Conservation (phyloP, 2,113 vertebrate genomes). For the Trachemys scripta region DNA sequence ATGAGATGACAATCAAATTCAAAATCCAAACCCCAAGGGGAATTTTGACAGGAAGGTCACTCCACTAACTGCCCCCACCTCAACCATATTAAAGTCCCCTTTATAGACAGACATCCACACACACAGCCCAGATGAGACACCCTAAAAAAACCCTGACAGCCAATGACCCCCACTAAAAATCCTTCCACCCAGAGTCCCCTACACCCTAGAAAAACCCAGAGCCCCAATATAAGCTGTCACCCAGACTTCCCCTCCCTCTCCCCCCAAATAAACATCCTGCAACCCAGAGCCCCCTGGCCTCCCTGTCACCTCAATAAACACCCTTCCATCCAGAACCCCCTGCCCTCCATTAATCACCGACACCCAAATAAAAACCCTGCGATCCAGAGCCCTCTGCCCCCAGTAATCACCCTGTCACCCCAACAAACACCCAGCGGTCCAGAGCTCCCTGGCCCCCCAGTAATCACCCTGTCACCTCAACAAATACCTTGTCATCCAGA, state of each 20-base stretch:
- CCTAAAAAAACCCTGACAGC: not conserved
- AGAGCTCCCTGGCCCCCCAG: fast-evolving
- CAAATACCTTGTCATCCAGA: too few relatives aligned
- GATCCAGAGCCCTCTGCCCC: not conserved
- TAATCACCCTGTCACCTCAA: too few relatives aligned
- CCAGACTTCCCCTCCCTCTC: not conserved
- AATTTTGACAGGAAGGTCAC: not conserved
- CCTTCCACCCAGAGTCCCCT: not conserved
- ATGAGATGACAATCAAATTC: not conserved
- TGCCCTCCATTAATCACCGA: not conserved
- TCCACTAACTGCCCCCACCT: not conserved
- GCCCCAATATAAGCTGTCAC: not conserved
- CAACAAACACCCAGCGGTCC: fast-evolving
- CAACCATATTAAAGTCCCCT: not conserved
- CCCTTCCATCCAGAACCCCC: too few relatives aligned
- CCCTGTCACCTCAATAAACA: too few relatives aligned
- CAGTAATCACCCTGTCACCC: not conserved
- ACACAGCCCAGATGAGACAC: not conserved
- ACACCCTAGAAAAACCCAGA: not conserved
- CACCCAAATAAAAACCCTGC: too few relatives aligned
- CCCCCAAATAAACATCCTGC: not conserved
- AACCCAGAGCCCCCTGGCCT: not conserved
- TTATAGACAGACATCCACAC: too few relatives aligned
- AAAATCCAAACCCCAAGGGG: not conserved
- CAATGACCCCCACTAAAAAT: not conserved